Base-by-base conservation (phyloP, 2,113 vertebrate genomes). In the Aepyceros melampus region DNA sequence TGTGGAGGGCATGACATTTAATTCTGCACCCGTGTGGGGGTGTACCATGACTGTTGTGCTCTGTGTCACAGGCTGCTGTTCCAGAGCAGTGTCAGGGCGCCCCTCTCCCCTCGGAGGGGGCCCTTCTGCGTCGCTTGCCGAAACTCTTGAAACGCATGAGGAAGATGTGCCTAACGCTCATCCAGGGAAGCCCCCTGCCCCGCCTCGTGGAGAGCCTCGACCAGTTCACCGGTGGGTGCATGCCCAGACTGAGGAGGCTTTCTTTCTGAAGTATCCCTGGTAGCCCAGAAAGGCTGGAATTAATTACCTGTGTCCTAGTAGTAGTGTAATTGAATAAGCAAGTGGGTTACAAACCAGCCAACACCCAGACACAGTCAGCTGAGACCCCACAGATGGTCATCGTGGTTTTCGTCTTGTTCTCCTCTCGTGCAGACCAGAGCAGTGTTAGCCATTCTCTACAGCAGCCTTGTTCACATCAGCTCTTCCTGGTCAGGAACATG, bases 201-300 rank as follows among this genome's bases (percentile, higher is more conserved):
- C 98, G 98, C 83, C 98, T 99, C 27, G 98, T 99, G 55, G 99
- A 99, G 97, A 98, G 99, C 94, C 99, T 99, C 1, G 99, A 99
- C 97, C 98, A 97, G 53, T 99, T 99, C 96, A 99, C 99, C 60
- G 99, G 99, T 99, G 97, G 23, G 96, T 95, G 29, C 47, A 47
- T 29, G 43, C 36, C 8, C 21, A 7, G 67, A 49, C 5, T 23
- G n/a, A 29, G 58, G 31, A 15, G 29, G 12, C 58, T 27, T 71
- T 84, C 21, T 58, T 45, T 87, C 2, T 76, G 5, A 4, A 1
- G 58, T 55, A 45, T 76, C 31, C 33, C 33, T 45, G 19, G 9
- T 36, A 36, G 29, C 56, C 51, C 13, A 15, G 25, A n/a, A 92
- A 40, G 17, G 15, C 74, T 83, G 29, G 19, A 25, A 25, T 84